Conservation (phyloP, 2,888 invertebrate species). For the Leptopilina myrica region DNA sequence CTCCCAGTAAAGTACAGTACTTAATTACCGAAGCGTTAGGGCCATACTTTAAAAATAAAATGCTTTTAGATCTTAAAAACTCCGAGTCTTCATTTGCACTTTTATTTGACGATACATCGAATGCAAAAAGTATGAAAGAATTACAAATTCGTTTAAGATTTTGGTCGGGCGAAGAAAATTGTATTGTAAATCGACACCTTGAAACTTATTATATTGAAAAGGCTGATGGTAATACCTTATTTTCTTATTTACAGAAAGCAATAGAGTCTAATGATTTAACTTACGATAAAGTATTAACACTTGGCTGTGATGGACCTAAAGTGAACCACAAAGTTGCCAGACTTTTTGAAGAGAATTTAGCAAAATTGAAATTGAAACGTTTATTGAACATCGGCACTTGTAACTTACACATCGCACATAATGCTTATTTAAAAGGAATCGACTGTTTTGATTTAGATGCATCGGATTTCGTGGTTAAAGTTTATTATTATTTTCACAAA, state of each 20-base stretch:
- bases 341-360: slow-evolving; percentile 40
- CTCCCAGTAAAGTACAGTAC: slow-evolving; percentile 18
- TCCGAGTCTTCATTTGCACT: slow-evolving; percentile 16
- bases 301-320: slow-evolving; percentile 42
- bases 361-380: slow-evolving; percentile 16
- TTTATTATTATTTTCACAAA: slow-evolving; percentile 40
- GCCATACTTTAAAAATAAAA: slow-evolving; percentile 34
- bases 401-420: slow-evolving; percentile 35
- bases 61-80: slow-evolving; percentile 17
- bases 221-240: slow-evolving; percentile 22
- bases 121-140: slow-evolving; percentile 41
- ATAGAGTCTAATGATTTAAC: slow-evolving; percentile 32
- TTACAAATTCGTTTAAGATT: slow-evolving; percentile 39
- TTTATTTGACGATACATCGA: slow-evolving; percentile 39
- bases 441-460: slow-evolving; percentile 25
- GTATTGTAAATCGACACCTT: slow-evolving; percentile 41
- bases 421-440: slow-evolving; percentile 34
- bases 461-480: slow-evolving; percentile 40
- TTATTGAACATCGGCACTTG: slow-evolving; percentile 35
- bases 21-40: slow-evolving; percentile 34
- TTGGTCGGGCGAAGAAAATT: slow-evolving; percentile 36
- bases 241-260: slow-evolving; percentile 36
- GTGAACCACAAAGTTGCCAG: slow-evolving; percentile 44
- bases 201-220: slow-evolving; percentile 38
- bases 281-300: slow-evolving; percentile 41